Percentiles rank a stretch among this genome's conserved stretches.
Evolutionary conservation across 1,140 invertebrate genomes (phyloP).

Genomic region (Neodiprion virginianus): DNA sequence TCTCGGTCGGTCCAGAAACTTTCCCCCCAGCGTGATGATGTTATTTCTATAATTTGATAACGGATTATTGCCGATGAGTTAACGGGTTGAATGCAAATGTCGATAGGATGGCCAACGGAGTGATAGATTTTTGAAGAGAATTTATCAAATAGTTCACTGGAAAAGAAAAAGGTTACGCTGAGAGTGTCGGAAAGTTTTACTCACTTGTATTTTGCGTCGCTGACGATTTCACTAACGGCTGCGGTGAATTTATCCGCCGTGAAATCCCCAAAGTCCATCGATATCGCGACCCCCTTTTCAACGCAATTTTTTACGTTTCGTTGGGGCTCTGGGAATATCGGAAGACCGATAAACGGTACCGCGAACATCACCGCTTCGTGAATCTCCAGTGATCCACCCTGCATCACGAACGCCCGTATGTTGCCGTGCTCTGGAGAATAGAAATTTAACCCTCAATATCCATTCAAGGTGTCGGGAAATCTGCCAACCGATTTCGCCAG

Average conservation of each 20-base stretch:
- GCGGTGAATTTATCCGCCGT: conserved; percentile 27
- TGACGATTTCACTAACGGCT: conserved; percentile 29
- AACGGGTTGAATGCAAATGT: no score
- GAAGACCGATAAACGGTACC: conserved; percentile 56
- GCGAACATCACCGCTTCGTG: conserved; percentile 53
- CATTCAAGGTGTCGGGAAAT: not conserved
- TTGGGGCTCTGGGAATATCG: conserved; percentile 37
- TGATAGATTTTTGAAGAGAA: not conserved
- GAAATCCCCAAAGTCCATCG: conserved; percentile 26
- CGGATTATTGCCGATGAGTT: not conserved
- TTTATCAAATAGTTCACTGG: no score
- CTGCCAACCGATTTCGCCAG: not conserved
- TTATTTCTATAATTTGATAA: not conserved
- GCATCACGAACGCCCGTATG: conserved; percentile 54
- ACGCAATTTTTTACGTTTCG: conserved; percentile 22
- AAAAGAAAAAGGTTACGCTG: not conserved
- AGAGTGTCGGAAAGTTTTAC: not conserved
- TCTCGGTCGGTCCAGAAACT: conserved; percentile 65
- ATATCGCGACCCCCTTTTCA: conserved; percentile 25
- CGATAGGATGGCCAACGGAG: not conserved
- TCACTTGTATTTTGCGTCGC: conserved; percentile 31
- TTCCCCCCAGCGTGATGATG: not conserved
- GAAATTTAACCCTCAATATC: not conserved
- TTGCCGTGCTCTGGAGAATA: conserved; percentile 46
- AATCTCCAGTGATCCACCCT: conserved; percentile 56